These are phyloP conservation scores for Drosophila algonquin DNA, from an alignment of 2,888 invertebrate species.

Conservation along the genomic window DNA sequence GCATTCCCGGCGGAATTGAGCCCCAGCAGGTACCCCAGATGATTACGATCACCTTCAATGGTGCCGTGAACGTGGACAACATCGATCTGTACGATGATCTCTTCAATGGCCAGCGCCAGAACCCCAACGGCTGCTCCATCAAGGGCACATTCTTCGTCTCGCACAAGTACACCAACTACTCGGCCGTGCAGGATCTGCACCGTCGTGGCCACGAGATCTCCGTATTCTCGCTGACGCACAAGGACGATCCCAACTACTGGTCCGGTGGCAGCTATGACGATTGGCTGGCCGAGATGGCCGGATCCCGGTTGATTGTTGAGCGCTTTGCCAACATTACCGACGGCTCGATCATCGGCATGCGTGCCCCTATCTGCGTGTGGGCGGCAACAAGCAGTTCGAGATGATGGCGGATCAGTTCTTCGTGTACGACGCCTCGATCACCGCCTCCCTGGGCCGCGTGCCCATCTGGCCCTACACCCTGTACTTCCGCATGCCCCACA, in stretches of 20 bases:
- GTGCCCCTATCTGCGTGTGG: slow-evolving; percentile 94
- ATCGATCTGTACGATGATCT: slow-evolving; percentile 95
- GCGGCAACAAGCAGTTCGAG: slow-evolving; percentile 97
- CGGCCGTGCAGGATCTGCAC: slow-evolving; percentile 94
- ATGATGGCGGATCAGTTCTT: slow-evolving; percentile 99
- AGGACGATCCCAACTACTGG: slow-evolving; percentile 96
- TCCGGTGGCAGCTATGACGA: slow-evolving; percentile 93
- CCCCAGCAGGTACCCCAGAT: slow-evolving; percentile 95
- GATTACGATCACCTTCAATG: slow-evolving; percentile 96
- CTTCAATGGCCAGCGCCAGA: slow-evolving; percentile 92
- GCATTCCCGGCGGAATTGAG: slow-evolving; percentile 93
- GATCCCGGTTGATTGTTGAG: slow-evolving; percentile 93
- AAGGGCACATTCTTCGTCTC: slow-evolving; percentile 96
- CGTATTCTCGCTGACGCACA: slow-evolving; percentile 96
- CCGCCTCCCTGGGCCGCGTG: slow-evolving; percentile 93
- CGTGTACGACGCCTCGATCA: slow-evolving; percentile 97
- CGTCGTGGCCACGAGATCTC: slow-evolving; percentile 95
- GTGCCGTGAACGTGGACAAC: slow-evolving; percentile 96
- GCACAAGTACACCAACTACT: slow-evolving; percentile 96
- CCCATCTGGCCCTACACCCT: slow-evolving; percentile 99
- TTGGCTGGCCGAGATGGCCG: slow-evolving; percentile 98
- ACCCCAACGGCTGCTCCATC: slow-evolving; percentile 95
- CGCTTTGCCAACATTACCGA: slow-evolving; percentile 96
- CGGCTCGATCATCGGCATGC: slow-evolving; percentile 93
- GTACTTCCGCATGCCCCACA: slow-evolving; percentile 98